Conservation (phyloP, 2,113 vertebrate species). For the Phrynosoma blainvillii region DNA sequence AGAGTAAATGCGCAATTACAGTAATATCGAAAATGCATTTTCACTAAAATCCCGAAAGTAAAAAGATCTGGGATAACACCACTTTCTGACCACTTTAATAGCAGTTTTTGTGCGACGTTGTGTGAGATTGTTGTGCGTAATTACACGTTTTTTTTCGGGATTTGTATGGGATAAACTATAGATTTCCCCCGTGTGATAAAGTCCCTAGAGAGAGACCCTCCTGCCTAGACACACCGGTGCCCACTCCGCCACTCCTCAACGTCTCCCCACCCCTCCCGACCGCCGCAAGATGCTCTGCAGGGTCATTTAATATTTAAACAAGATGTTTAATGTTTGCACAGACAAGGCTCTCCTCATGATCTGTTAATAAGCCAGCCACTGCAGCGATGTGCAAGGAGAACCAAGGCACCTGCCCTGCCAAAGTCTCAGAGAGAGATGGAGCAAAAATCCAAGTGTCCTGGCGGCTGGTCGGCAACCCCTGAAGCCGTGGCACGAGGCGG, state of each 20-base stretch:
- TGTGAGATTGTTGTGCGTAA: no score
- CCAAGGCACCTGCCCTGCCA: not conserved
- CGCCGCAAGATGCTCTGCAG: not conserved
- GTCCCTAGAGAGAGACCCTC: not conserved
- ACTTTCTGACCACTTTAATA: no score
- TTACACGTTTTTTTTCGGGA: no score
- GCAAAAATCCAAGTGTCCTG: not conserved
- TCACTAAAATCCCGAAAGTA: no score
- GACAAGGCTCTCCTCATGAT: not conserved
- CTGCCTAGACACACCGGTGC: not conserved
- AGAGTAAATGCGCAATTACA: no score
- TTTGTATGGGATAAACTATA: no score
- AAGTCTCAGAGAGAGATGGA: not conserved
- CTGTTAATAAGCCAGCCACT: not conserved
- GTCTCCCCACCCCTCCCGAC: not conserved
- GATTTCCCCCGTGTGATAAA: no score
- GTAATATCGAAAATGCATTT: no score
- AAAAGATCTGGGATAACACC: no score
- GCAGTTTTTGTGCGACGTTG: no score
- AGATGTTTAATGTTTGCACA: slow-evolving; percentile 7
- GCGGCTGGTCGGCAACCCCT: not conserved
- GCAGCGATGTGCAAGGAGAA: not conserved
- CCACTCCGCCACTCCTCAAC: accelerated
- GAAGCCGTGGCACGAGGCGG: not conserved
- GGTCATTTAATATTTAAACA: slow-evolving; percentile 23